phyloP scores from a whole-genome alignment of 2,113 vertebrate species.

The Vulpes ferrilata region DNA sequence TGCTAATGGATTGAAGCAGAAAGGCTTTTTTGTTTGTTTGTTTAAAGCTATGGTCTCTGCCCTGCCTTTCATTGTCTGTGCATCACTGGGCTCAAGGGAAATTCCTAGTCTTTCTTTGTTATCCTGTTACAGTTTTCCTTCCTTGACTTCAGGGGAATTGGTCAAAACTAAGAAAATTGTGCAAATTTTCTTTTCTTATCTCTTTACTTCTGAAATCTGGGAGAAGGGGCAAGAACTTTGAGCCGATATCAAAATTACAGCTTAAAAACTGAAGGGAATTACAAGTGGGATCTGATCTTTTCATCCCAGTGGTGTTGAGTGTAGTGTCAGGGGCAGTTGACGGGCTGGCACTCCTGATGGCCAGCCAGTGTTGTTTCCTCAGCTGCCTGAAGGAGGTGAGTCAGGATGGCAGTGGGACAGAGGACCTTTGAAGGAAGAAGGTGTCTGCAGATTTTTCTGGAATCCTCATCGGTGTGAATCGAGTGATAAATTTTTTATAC shows the following conservation, averaged over 20 bases:
- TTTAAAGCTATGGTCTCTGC: not conserved
- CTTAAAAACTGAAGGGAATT: not conserved
- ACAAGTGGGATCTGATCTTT: not conserved
- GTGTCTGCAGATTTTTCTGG: not conserved
- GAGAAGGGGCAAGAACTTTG: conserved; percentile 1
- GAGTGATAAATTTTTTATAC: not conserved
- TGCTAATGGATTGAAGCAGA: not conserved
- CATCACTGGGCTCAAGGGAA: not conserved
- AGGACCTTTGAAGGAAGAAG: not conserved
- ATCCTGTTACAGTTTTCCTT: not conserved
- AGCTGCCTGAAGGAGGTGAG: not conserved
- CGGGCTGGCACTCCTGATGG: too few relatives aligned
- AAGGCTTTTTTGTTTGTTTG: not conserved
- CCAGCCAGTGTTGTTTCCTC: not conserved
- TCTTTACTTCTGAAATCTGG: conserved; percentile 22
- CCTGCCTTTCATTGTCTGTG: not conserved
- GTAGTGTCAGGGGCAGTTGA: not conserved
- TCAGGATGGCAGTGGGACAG: not conserved
- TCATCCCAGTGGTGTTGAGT: not conserved
- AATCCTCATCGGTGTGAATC: not conserved
- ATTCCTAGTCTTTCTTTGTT: not conserved
- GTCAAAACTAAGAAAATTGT: not conserved
- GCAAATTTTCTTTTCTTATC: not conserved
- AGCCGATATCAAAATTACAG: conserved; percentile 35
- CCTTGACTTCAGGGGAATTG: not conserved